phyloP scores from a whole-genome alignment of 2,797 vertebrate species.

The Rhinoraja longicauda region DNA sequence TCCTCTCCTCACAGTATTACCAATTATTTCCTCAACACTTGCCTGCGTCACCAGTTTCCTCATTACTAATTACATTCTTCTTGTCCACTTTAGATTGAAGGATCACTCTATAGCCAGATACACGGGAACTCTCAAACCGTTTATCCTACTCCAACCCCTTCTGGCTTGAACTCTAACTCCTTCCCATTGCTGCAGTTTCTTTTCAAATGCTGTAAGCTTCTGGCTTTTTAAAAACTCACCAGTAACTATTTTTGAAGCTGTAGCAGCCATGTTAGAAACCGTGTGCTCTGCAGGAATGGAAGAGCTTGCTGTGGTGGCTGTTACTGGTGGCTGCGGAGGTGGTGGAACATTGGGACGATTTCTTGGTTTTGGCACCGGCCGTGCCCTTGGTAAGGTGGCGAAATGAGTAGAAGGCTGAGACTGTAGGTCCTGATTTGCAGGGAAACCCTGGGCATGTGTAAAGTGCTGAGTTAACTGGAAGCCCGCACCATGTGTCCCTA shows the following conservation, averaged over 20 bases:
- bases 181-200: no score
- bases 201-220: neutral
- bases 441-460: neutral
- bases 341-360: constrained; percentile 84
- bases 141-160: no score
- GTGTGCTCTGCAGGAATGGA: constrained; percentile 48
- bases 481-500: constrained; percentile 48
- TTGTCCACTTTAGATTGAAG: no score
- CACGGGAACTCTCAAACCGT: no score
- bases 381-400: constrained; percentile 71
- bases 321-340: constrained; percentile 70
- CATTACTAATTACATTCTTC: neutral
- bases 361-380: constrained; percentile 85
- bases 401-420: constrained; percentile 54
- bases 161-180: no score
- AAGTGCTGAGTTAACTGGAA: constrained; percentile 31
- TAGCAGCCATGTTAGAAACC: constrained; percentile 53
- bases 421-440: neutral
- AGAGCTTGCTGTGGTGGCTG: neutral
- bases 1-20: neutral
- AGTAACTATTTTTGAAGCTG: constrained; percentile 74
- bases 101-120: no score
- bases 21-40: neutral
- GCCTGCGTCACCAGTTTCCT: no score
- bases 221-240: constrained; percentile 60